A percentile compares a stretch with the other conserved stretches of the same genome.
phyloP scores from a whole-genome alignment of 2,797 vertebrate genomes.

The Tamandua tetradactyla region DNA sequence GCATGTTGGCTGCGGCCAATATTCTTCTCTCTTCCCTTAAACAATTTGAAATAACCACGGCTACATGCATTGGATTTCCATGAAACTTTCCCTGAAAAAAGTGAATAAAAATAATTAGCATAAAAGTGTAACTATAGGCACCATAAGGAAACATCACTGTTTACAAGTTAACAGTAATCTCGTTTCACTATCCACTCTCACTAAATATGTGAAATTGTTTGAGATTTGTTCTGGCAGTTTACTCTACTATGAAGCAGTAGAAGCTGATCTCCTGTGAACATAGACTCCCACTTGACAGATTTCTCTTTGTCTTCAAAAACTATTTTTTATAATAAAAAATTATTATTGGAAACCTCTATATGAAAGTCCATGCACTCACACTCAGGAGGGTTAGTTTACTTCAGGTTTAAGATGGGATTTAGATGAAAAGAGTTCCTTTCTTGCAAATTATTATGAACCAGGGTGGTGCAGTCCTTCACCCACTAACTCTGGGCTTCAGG shows the following conservation, averaged over 20 bases:
- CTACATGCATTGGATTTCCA: slow-evolving; percentile 90
- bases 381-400: background rate
- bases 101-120: background rate
- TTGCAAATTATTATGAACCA: background rate
- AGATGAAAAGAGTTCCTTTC: background rate
- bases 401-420: background rate
- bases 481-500: background rate
- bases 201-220: background rate
- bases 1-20: slow-evolving; percentile 92
- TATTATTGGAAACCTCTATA: background rate
- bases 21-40: slow-evolving; percentile 96
- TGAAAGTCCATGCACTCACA: background rate
- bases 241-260: background rate
- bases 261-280: background rate
- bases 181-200: background rate
- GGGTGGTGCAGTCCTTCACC: background rate
- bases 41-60: slow-evolving; percentile 93
- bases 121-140: background rate
- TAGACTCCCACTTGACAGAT: background rate
- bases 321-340: background rate
- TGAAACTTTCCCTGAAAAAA: slow-evolving; percentile 92
- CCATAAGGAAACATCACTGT: background rate
- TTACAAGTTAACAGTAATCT: slow-evolving; percentile 27
- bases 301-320: slow-evolving; percentile 1
- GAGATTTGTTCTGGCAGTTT: background rate